Evolutionary conservation across 1,140 invertebrate genomes (phyloP).

Genomic region (Micrasema longulum): DNA sequence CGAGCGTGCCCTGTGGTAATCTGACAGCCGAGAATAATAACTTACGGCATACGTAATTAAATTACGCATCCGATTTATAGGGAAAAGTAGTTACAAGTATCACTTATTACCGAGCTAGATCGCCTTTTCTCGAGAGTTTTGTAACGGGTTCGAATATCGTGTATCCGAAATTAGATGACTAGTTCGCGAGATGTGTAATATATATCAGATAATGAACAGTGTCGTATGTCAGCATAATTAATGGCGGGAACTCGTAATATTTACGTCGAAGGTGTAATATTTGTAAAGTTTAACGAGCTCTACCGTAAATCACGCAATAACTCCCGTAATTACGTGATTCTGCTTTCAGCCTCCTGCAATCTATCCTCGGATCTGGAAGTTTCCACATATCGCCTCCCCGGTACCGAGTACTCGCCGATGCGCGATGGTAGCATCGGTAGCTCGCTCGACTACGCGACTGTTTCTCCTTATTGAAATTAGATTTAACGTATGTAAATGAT

Average conservation of each 20-base stretch:
- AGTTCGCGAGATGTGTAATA: too few species aligned
- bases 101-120: too few species aligned
- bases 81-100: too few species aligned
- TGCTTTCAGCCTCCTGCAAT: conserved; percentile 29
- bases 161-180: too few species aligned
- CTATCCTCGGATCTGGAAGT: conserved; percentile 34
- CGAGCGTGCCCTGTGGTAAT: too few species aligned
- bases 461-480: conserved; percentile 29
- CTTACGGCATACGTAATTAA: too few species aligned
- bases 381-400: conserved; percentile 9
- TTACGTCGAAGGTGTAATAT: conserved; percentile 35
- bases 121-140: too few species aligned
- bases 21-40: too few species aligned
- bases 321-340: conserved; percentile 35
- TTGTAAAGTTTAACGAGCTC: conserved; percentile 33
- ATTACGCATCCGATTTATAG: too few species aligned
- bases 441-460: conserved; percentile 8
- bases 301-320: conserved; percentile 36
- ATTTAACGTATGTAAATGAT: conserved; percentile 38
- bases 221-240: conserved; percentile 11
- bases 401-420: not conserved
- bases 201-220: too few species aligned
- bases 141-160: too few species aligned
- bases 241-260: conserved; percentile 33
- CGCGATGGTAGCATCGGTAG: not conserved